Evolutionary conservation across 2,888 invertebrate species (phyloP).

Genomic region (Heliconius cydno): DNA sequence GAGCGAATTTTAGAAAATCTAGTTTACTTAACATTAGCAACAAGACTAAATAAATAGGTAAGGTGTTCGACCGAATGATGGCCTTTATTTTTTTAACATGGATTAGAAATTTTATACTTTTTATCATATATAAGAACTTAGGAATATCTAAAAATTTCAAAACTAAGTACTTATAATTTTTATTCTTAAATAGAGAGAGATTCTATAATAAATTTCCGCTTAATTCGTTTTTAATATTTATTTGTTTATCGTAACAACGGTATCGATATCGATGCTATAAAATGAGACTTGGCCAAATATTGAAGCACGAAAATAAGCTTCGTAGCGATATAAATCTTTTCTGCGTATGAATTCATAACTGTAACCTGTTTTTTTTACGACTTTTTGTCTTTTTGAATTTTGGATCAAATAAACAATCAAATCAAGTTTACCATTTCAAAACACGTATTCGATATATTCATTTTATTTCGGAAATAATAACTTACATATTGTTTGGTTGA

Average conservation of each 20-base stretch:
- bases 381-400: not conserved
- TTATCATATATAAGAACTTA: too few species aligned
- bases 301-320: not conserved
- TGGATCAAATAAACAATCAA: not conserved
- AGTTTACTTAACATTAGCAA: constrained; percentile 31
- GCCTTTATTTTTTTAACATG: not conserved
- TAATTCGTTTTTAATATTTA: not conserved
- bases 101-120: not conserved
- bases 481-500: too few species aligned
- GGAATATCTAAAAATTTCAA: too few species aligned
- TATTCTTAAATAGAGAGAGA: too few species aligned
- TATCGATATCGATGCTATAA: not conserved
- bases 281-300: not conserved
- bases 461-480: too few species aligned
- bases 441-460: not conserved
- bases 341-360: not conserved
- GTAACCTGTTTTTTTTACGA: not conserved
- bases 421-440: too few species aligned
- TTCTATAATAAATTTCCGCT: too few species aligned
- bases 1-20: constrained; percentile 25
- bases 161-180: too few species aligned
- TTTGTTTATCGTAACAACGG: not conserved
- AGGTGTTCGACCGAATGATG: constrained; percentile 2
- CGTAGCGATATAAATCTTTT: not conserved
- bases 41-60: constrained; percentile 25